Evolutionary conservation across 2,888 invertebrate species (phyloP), one percentile per base, ranked within the genome.

Genomic region (Pharmacophagus antenor): DNA sequence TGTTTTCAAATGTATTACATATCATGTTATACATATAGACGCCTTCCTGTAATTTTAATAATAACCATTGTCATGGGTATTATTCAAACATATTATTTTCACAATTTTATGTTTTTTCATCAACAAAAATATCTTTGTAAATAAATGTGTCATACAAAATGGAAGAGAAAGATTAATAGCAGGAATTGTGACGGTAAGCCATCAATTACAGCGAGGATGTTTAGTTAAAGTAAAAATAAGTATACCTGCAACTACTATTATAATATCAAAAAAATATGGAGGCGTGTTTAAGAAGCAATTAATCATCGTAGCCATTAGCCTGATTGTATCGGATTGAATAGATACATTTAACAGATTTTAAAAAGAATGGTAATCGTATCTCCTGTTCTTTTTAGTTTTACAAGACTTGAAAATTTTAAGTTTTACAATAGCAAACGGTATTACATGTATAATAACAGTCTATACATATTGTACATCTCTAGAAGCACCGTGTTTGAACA

Each of bases 201-300:
- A n/a, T 41, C 52, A 47, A 55, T 54, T 27, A 59, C 25, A 17
- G 18, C 20, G 42, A 18, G 17, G 10, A 42, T 17, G 27, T 27
- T 22, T 15, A n/a, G 27, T 49, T 58, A 22, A 37, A 49, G 27
- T 17, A 5, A 48, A 50, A 12, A 15, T 56, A 48, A 47, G 31
- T 3, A 31, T 20, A 17, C 18, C 20, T 17, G 46, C 23, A 20
- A 18, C 27, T 42, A 21, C 23, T 17, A 20, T n/a, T 15, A 56
- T 56, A n/a, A 25, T 20, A 42, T 23, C 47, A 21, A 57, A 31
- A 25, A 51, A 42, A 52, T 23, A 21, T 20, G 1, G 68, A 71
- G 73, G 81, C 76, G 81, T 80, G 76, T 74, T 71, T 67, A 62
- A 61, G 66, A 49, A 64, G 68, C 86, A 84, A 87, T 80, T 69